Evolutionary conservation across 2,797 vertebrate species (phyloP), one percentile per base, ranked within the genome.

Genomic region (Acanthornis magna): DNA sequence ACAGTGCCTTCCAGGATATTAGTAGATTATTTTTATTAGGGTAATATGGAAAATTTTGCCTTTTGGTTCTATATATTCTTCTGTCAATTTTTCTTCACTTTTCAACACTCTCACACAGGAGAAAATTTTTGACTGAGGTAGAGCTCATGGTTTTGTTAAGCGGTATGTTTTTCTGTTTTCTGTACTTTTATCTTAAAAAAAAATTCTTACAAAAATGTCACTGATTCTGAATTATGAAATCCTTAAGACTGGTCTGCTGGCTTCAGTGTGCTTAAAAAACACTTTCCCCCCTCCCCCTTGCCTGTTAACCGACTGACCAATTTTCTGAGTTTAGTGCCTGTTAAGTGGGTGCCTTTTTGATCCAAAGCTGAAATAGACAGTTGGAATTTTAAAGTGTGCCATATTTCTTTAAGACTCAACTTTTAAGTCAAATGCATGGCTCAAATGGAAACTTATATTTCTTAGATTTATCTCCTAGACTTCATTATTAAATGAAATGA

Each of bases 401-500:
- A 2, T 73, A 32, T 71, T 91, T 87, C 34, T 32, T 65, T 63
- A 85, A 42, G 10, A 22, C 29, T 84, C 13, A 43, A 11, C 30
- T 61, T 91, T 32, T 32, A 74, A 63, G n/a, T 48, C 26, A 80
- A 87, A 67, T 12, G 5, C 38, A 58, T 42, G 65, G 29, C 71
- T 89, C 51, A 91, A 93, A 65, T 48, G 12, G 22, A 54, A 85
- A 34, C 26, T 78, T 47, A 2, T 16, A 6, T 60, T 58, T 58
- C 4, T 13, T 32, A 62, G 27, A 70, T 82, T 73, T 73, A 50
- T 83, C 79, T 93, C 9, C 72, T 65, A 32, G 10, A 43, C 80
- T 73, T 62, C 38, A 19, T 78, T 81, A 71, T 62, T 83, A 83
- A 85, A 66, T 63, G 29, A 90, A 55, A 61, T 63, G n/a, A 85